Conservation (phyloP, 92 coral and sea anemone genomes). For the Palythoa heliodiscus region DNA sequence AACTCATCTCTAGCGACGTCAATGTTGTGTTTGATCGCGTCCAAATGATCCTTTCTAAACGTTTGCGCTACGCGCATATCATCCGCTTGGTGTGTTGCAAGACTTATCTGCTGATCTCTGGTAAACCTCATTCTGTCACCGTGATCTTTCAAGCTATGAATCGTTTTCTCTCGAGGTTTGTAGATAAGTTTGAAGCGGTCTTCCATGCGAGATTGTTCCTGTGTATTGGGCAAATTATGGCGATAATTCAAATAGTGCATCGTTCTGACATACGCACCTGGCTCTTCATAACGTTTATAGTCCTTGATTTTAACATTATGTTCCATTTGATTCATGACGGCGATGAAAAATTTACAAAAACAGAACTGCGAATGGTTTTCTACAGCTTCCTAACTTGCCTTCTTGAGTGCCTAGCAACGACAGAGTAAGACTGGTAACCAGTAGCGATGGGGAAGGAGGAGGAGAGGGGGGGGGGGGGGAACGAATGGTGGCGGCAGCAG, state of each 20-base stretch:
- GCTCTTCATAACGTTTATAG: conserved; percentile 81
- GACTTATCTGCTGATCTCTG: conserved; percentile 84
- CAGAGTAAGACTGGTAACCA: conserved; percentile 30
- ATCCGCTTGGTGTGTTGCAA: conserved; percentile 76
- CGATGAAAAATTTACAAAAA: not conserved
- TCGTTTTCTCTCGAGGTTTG: conserved; percentile 88
- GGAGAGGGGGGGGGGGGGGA: not conserved
- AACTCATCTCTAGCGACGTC: conserved; percentile 93
- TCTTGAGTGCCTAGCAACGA: conserved; percentile 16
- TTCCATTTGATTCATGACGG: conserved; percentile 95
- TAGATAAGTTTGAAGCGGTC: conserved; percentile 86
- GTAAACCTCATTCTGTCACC: conserved; percentile 89
- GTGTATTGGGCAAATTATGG: conserved; percentile 86
- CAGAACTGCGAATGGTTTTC: too few relatives aligned
- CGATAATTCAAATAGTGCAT: conserved; percentile 73
- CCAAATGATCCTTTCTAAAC: conserved; percentile 73
- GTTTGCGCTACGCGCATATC: conserved; percentile 79
- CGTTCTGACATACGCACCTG: conserved; percentile 82
- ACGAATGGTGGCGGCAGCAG: too few relatives aligned
- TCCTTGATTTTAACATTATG: conserved; percentile 93
- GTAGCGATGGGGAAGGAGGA: not conserved
- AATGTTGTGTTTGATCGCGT: conserved; percentile 63
- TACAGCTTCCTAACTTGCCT: not conserved
- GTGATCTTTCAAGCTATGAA: conserved; percentile 71
- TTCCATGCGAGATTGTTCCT: conserved; percentile 80